Conservation (phyloP, 1,140 invertebrate genomes). For the Parasteatoda tepidariorum region DNA sequence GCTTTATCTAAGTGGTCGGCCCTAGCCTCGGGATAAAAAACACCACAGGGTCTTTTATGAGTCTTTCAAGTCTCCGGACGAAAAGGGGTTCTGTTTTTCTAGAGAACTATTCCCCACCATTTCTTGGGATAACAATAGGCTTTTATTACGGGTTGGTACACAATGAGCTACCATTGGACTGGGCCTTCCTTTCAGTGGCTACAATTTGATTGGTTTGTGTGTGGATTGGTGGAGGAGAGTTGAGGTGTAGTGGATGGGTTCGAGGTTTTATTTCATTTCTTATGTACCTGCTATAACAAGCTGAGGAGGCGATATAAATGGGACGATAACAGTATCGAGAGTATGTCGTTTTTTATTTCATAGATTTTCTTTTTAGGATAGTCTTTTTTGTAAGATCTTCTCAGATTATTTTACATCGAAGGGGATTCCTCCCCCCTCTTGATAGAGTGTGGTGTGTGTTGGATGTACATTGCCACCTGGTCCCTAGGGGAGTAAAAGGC, state of each 20-base stretch:
- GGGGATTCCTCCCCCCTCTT: background rate
- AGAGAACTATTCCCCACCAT: background rate
- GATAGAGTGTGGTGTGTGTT: background rate
- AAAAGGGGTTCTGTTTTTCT: conserved; percentile 30
- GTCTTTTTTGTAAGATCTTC: background rate
- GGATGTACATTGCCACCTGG: conserved; percentile 11
- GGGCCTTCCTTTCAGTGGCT: conserved; percentile 7
- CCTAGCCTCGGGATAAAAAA: conserved; percentile 9
- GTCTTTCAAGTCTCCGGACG: background rate
- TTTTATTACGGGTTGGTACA: conserved; percentile 14
- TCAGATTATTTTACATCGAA: conserved; percentile 10
- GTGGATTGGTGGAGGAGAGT: background rate
- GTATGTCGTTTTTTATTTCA: conserved; percentile 7
- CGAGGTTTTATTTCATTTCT: conserved; percentile 21
- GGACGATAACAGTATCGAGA: conserved; percentile 16
- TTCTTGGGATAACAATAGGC: conserved; percentile 12
- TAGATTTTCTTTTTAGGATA: background rate
- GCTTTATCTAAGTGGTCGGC: conserved; percentile 16
- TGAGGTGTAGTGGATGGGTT: background rate
- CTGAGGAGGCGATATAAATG: conserved; percentile 23
- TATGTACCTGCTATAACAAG: conserved; percentile 17
- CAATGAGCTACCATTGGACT: conserved; percentile 22
- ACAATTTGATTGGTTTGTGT: conserved; percentile 33
- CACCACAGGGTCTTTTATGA: conserved; percentile 37
- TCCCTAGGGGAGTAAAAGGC: background rate